Evolutionary conservation across 1,140 invertebrate species (phyloP).

Genomic region (Atta cephalotes): DNA sequence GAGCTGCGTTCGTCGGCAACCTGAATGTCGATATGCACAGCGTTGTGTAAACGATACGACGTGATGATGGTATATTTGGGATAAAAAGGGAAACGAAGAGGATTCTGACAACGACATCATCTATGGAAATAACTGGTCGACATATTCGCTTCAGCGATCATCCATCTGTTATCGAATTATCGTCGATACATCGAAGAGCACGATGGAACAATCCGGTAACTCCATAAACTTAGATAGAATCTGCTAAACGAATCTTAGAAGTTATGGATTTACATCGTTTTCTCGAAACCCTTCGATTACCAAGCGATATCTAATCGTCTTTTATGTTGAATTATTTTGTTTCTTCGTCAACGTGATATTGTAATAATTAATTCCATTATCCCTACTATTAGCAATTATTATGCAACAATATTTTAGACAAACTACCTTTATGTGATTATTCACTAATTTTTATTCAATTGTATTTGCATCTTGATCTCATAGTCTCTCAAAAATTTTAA

Average conservation of each 20-base stretch:
- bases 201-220: background rate
- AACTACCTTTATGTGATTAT: background rate
- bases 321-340: background rate
- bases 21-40: conserved; percentile 59
- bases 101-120: conserved; percentile 26
- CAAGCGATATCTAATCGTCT: background rate
- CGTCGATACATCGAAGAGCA: background rate
- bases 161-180: background rate
- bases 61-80: background rate
- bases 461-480: background rate
- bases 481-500: background rate
- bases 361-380: background rate
- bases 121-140: conserved; percentile 29
- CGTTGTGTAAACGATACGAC: conserved; percentile 69
- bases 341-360: background rate
- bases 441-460: conserved; percentile 21
- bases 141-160: background rate
- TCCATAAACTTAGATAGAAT: background rate
- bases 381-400: background rate
- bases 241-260: background rate
- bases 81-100: background rate
- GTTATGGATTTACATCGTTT: background rate
- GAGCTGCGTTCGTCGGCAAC: conserved; percentile 73
- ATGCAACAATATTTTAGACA: background rate
- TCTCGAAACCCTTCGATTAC: background rate